These are phyloP conservation scores for Spheniscus mendiculus DNA, from an alignment of 2,113 vertebrate species.

Conservation along the genomic window DNA sequence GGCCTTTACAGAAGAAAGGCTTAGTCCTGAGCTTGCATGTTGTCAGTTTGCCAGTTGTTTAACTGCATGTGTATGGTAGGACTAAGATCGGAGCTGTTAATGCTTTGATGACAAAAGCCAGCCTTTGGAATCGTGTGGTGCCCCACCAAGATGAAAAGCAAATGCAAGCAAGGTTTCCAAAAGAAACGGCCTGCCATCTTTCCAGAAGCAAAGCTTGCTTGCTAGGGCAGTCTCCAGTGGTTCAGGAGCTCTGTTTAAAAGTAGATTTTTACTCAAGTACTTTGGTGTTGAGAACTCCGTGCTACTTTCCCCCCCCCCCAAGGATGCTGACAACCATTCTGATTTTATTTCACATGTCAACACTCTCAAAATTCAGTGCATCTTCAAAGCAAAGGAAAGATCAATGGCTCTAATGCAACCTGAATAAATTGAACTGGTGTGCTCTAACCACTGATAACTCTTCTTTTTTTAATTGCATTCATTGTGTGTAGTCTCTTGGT, in stretches of 20 bases:
- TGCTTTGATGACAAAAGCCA: neutral
- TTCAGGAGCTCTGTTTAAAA: neutral
- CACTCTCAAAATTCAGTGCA: neutral
- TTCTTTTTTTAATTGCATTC: constrained; percentile 37
- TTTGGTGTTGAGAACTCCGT: neutral
- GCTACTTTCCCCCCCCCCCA: neutral
- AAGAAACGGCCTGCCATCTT: neutral
- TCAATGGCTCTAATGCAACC: neutral
- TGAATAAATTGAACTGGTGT: constrained; percentile 52
- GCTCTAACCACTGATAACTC: constrained; percentile 61
- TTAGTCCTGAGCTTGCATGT: neutral
- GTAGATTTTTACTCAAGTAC: neutral
- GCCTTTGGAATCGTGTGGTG: neutral
- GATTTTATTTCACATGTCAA: neutral
- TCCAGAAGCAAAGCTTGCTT: neutral
- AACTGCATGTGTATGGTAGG: neutral
- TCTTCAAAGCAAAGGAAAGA: constrained; percentile 25
- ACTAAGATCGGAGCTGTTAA: neutral
- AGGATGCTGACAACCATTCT: neutral
- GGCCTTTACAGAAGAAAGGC: neutral
- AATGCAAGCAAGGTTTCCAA: neutral
- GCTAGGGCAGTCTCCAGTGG: neutral
- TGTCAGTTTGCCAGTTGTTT: neutral
- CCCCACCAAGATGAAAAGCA: neutral
- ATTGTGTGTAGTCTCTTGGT: constrained; percentile 37